Percentiles rank a stretch among this genome's conserved stretches.
phyloP scores from a whole-genome alignment of 2,113 vertebrate species.

The Paraplagusia blochii region DNA sequence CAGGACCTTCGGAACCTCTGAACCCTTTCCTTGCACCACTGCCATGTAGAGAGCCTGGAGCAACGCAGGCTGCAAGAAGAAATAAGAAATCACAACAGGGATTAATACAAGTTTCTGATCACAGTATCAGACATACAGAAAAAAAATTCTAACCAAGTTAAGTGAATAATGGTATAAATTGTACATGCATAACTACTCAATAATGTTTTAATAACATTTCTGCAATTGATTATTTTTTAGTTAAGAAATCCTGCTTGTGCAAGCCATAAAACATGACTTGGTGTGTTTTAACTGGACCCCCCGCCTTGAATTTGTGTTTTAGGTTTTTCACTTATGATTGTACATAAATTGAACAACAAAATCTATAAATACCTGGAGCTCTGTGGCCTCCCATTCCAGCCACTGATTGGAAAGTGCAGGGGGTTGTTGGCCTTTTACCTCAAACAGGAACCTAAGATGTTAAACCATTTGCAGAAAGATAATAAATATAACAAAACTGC shows the following conservation, averaged over 20 bases:
- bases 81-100: conserved; percentile 21
- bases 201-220: too few species aligned
- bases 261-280: too few species aligned
- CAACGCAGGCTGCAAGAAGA: conserved; percentile 74
- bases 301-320: too few species aligned
- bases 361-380: conserved; percentile 80
- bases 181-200: too few species aligned
- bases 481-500: neutral
- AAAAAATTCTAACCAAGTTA: neutral
- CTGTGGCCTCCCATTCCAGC: conserved; percentile 90
- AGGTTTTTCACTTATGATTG: too few species aligned
- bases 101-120: conserved; percentile 11
- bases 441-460: conserved; percentile 82
- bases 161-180: too few species aligned
- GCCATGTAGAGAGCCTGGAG: conserved; percentile 75
- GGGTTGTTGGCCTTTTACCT: conserved; percentile 75
- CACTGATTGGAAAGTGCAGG: conserved; percentile 81
- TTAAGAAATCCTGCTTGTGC: too few species aligned
- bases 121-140: conserved; percentile 2
- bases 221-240: too few species aligned
- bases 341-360: neutral
- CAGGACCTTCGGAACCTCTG: conserved; percentile 69
- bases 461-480: neutral
- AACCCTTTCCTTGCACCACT: conserved; percentile 80
- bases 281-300: too few species aligned